Evolutionary conservation across 2,113 vertebrate genomes (phyloP).

Genomic region (Malurus melanocephalus): DNA sequence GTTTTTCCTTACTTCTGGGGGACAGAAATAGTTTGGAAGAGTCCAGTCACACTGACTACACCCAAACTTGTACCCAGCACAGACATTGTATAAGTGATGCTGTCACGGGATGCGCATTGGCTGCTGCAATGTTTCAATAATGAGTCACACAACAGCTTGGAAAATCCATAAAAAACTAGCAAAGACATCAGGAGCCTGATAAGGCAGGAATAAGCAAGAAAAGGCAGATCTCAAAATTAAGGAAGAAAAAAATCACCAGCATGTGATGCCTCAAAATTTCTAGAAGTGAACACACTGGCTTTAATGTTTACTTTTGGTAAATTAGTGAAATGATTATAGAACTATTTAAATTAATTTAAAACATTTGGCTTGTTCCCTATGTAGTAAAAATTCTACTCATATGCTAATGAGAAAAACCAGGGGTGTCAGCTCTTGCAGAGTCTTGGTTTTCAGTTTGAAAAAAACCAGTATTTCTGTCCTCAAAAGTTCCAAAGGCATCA

Average conservation of each 20-base stretch:
- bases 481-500: not conserved
- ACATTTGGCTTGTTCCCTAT: not conserved
- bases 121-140: slow-evolving; percentile 60
- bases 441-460: not conserved
- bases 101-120: slow-evolving; percentile 44
- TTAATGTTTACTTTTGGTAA: not conserved
- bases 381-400: not conserved
- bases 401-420: not conserved
- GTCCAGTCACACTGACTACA: slow-evolving; percentile 21
- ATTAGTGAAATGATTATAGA: not conserved
- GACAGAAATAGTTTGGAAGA: slow-evolving; percentile 21
- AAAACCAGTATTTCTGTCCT: not conserved
- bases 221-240: not conserved
- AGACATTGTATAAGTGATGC: slow-evolving; percentile 38
- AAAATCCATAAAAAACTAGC: slow-evolving; percentile 45
- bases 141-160: slow-evolving; percentile 61
- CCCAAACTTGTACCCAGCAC: slow-evolving; percentile 29
- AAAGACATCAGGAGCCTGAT: slow-evolving; percentile 26
- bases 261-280: not conserved
- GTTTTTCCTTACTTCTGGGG: not conserved
- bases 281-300: not conserved
- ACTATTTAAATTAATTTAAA: not conserved
- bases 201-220: slow-evolving; percentile 14
- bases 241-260: not conserved
- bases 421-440: not conserved